Conservation (phyloP, 2,888 invertebrate species). For the Flexamia atlantica region DNA sequence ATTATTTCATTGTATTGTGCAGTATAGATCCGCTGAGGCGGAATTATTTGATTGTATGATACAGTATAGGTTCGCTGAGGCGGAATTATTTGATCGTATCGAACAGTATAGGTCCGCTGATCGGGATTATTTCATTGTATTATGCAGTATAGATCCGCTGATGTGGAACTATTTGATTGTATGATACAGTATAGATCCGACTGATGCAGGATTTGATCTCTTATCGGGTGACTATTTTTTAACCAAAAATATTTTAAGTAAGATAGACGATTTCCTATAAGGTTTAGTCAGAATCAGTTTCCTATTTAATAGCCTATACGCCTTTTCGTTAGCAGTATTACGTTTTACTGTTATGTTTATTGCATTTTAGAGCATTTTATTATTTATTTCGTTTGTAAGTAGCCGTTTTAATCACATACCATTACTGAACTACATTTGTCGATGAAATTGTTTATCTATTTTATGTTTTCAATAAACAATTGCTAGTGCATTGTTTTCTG, state of each 20-base stretch:
- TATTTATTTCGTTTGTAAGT: slow-evolving; percentile 52
- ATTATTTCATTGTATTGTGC: no score
- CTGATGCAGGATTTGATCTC: slow-evolving; percentile 43
- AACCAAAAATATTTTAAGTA: slow-evolving; percentile 52
- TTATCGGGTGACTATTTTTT: slow-evolving; percentile 38
- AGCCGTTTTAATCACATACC: slow-evolving; percentile 16
- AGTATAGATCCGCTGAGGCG: no score
- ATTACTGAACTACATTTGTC: slow-evolving; percentile 33
- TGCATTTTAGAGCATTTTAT: slow-evolving; percentile 58
- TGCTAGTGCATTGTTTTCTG: no score
- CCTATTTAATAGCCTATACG: slow-evolving; percentile 35
- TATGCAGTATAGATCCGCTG: no score
- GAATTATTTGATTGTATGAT: no score
- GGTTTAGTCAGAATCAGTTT: slow-evolving; percentile 37
- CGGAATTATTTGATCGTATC: no score
- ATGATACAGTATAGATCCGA: neutral
- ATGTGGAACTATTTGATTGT: no score
- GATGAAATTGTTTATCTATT: slow-evolving; percentile 45
- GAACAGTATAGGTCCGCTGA: no score
- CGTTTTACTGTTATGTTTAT: slow-evolving; percentile 22
- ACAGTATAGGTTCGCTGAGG: no score
- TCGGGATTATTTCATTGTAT: no score
- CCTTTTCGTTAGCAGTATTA: slow-evolving; percentile 45
- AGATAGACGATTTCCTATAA: slow-evolving; percentile 23
- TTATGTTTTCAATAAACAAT: slow-evolving; percentile 38